Conservation (phyloP, 2,888 invertebrate species). For the Idaea aversata region DNA sequence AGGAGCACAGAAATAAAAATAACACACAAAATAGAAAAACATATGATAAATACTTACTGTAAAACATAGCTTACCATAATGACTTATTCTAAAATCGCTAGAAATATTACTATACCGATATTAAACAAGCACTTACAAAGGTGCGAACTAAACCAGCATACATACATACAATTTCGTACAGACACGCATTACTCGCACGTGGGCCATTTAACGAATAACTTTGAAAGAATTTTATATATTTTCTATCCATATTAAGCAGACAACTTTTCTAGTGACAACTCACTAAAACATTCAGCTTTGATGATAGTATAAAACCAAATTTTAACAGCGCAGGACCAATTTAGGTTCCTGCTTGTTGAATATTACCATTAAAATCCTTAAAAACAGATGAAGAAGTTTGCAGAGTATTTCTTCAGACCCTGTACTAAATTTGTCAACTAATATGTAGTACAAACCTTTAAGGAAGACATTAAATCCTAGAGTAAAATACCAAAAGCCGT, state of each 20-base stretch:
- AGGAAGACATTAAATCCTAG: background rate
- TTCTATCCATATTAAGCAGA: too few relatives aligned
- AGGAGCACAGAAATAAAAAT: background rate
- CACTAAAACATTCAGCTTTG: too few relatives aligned
- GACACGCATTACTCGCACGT: background rate
- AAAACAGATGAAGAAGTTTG: background rate
- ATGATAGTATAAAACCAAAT: too few relatives aligned
- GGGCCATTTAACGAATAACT: background rate
- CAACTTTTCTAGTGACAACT: too few relatives aligned
- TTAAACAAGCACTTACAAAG: slow-evolving; percentile 4
- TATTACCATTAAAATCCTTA: too few relatives aligned
- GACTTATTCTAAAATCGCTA: slow-evolving; percentile 2
- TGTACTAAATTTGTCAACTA: background rate
- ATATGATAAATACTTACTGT: background rate
- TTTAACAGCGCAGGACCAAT: too few relatives aligned
- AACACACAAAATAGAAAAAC: background rate
- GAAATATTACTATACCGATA: slow-evolving; percentile 3
- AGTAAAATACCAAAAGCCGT: background rate
- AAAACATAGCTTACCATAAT: background rate
- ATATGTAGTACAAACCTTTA: background rate
- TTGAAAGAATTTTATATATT: background rate
- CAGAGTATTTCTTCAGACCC: background rate
- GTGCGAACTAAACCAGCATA: background rate
- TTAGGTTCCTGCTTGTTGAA: too few relatives aligned
- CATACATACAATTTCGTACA: slow-evolving; percentile 10